Percentiles rank a stretch among this genome's conserved stretches.
These are phyloP conservation scores for Acrocyrtus sp. DNA, from an alignment of 2,888 invertebrate genomes.

Conservation along the genomic window DNA sequence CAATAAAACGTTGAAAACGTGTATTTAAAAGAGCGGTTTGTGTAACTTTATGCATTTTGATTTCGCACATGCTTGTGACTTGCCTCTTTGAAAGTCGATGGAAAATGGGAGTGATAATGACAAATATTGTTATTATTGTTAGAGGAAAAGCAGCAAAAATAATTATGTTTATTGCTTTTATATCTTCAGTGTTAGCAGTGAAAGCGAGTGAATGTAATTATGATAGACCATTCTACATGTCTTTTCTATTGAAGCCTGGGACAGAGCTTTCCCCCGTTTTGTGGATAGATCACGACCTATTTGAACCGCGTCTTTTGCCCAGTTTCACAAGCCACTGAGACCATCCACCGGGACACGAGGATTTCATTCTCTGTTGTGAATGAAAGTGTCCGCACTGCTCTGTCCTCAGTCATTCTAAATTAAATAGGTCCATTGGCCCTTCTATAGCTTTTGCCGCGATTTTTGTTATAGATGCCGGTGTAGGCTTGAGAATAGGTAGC, in stretches of 20 bases:
- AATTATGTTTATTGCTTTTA: slow-evolving; percentile 12
- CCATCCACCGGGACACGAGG: slow-evolving; percentile 89
- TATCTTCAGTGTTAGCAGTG: neutral
- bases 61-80: too few relatives aligned
- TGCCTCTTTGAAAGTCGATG: too few relatives aligned
- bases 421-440: too few relatives aligned
- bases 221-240: slow-evolving; percentile 42
- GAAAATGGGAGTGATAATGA: too few relatives aligned
- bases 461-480: neutral
- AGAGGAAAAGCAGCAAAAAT: slow-evolving; percentile 20
- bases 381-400: too few relatives aligned
- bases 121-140: too few relatives aligned
- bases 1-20: slow-evolving; percentile 48
- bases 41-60: too few relatives aligned
- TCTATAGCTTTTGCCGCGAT: neutral
- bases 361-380: slow-evolving; percentile 66
- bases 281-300: slow-evolving; percentile 40
- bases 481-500: neutral
- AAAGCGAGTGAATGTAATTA: slow-evolving; percentile 4
- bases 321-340: slow-evolving; percentile 86
- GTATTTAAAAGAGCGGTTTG: slow-evolving; percentile 29
- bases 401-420: too few relatives aligned
- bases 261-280: slow-evolving; percentile 55
- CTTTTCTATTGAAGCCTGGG: slow-evolving; percentile 55
- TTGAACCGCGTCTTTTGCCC: slow-evolving; percentile 77